These are phyloP conservation scores for Lampris incognitus DNA, from an alignment of 2,113 vertebrate species.

Conservation along the genomic window DNA sequence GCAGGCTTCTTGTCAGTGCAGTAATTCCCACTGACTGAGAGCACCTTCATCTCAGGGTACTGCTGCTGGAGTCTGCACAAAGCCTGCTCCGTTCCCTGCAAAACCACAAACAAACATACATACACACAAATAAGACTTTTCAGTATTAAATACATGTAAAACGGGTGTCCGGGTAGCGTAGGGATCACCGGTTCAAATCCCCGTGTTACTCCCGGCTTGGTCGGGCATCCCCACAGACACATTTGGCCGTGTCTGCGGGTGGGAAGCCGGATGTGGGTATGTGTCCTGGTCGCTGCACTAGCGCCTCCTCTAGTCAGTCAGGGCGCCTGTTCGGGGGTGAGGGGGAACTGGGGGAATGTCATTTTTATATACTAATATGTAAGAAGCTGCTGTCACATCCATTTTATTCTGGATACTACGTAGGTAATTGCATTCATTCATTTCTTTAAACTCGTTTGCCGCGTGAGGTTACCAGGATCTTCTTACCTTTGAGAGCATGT, in stretches of 20 bases:
- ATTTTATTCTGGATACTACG: not conserved
- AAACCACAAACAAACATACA: constrained; percentile 10
- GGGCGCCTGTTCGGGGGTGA: too few species aligned
- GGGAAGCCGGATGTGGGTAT: too few species aligned
- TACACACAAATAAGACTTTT: not conserved
- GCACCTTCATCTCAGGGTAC: constrained; percentile 88
- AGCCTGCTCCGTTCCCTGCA: constrained; percentile 94
- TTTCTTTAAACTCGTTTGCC: too few species aligned
- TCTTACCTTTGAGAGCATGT: constrained; percentile 96
- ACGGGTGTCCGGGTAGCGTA: not conserved
- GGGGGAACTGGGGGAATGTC: not conserved
- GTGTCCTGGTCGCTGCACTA: too few species aligned
- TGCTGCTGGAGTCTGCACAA: constrained; percentile 87
- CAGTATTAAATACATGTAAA: not conserved
- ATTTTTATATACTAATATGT: not conserved
- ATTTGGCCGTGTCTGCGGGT: too few species aligned
- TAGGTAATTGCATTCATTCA: not conserved
- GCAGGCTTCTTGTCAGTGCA: constrained; percentile 98
- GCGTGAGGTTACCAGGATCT: too few species aligned
- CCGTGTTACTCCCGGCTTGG: too few species aligned
- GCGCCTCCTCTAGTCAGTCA: too few species aligned
- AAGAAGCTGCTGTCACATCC: not conserved
- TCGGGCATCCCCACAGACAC: too few species aligned
- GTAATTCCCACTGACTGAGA: constrained; percentile 95
- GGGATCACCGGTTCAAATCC: too few species aligned